These are phyloP conservation scores for Gobiocypris rarus DNA, from an alignment of 2,113 vertebrate species.

Conservation along the genomic window DNA sequence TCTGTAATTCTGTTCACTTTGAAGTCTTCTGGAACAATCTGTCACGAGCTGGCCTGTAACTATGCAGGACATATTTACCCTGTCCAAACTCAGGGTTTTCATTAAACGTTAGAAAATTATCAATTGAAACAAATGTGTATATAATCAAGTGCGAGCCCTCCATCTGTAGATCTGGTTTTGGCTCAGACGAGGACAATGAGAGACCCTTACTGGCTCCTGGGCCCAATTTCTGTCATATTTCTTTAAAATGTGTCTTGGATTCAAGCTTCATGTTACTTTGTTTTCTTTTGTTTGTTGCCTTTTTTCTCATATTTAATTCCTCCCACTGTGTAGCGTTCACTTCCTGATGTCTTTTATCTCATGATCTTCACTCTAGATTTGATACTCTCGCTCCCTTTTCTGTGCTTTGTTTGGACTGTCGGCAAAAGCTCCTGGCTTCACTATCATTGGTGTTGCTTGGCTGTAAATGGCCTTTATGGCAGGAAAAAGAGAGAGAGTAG, in stretches of 20 bases:
- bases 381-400: conserved; percentile 46
- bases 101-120: neutral
- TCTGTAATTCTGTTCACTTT: conserved; percentile 47
- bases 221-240: conserved; percentile 31
- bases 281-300: neutral
- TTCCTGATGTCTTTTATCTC: conserved; percentile 30
- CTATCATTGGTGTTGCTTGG: conserved; percentile 71
- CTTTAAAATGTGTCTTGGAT: neutral
- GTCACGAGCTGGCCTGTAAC: neutral
- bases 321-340: neutral
- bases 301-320: conserved; percentile 13
- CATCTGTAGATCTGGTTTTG: conserved; percentile 56
- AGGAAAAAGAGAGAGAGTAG: conserved; percentile 65
- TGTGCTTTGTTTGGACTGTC: conserved; percentile 58
- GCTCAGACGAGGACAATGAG: conserved; percentile 46
- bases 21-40: conserved; percentile 22
- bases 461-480: conserved; percentile 77
- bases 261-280: neutral
- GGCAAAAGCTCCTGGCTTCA: conserved; percentile 68
- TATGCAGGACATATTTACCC: neutral
- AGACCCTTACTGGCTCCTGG: conserved; percentile 48
- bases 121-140: conserved; percentile 6
- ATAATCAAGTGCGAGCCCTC: conserved; percentile 37
- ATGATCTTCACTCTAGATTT: conserved; percentile 19
- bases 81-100: neutral